These are phyloP conservation scores for Picathartes gymnocephalus DNA, from an alignment of 2,113 vertebrate genomes.

Conservation along the genomic window DNA sequence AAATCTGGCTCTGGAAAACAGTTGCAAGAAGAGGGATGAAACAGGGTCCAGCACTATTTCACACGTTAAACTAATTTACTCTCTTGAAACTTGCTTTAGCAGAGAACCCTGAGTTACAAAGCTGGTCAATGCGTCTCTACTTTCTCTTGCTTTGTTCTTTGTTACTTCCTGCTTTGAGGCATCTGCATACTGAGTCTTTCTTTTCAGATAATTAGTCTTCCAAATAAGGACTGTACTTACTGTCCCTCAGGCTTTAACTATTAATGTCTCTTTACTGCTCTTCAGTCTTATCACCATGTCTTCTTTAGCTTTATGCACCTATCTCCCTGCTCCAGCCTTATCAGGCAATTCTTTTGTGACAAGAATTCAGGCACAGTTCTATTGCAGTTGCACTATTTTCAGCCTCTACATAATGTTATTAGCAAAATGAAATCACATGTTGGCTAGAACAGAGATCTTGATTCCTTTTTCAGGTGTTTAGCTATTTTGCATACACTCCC, in stretches of 20 bases:
- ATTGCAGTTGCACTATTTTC: background rate
- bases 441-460: background rate
- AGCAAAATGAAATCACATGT: background rate
- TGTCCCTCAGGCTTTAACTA: background rate
- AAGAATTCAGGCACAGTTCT: background rate
- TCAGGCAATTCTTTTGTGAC: background rate
- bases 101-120: background rate
- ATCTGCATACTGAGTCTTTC: background rate
- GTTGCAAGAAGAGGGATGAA: background rate
- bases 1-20: background rate
- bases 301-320: background rate
- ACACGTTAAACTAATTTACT: background rate
- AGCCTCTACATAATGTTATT: background rate
- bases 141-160: background rate
- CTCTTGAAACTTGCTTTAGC: background rate
- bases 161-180: background rate
- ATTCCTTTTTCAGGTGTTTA: background rate
- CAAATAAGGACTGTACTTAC: background rate
- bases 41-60: background rate
- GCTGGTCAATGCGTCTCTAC: rapidly evolving
- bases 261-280: background rate
- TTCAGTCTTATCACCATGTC: background rate
- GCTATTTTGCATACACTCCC: background rate
- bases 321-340: background rate
- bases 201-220: background rate